Evolutionary conservation across 2,113 vertebrate genomes (phyloP), one percentile per base, ranked within the genome.

Genomic region (Helogale parvula): DNA sequence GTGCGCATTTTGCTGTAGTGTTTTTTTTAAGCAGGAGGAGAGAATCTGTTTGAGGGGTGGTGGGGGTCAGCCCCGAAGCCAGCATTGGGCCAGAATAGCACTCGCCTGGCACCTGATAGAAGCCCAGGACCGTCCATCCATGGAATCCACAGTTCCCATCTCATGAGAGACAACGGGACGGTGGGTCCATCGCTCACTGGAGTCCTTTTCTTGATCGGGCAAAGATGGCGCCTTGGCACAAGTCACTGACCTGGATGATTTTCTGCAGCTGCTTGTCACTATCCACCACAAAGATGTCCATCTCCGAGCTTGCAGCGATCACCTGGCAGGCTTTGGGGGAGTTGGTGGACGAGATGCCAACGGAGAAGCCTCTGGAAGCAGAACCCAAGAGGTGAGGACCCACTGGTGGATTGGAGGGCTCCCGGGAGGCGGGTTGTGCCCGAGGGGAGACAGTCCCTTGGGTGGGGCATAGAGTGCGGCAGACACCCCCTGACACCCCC

Each of bases 211-310:
- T 79, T 11, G 27, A 12, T 29, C 16, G 17, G 41, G 41, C 41
- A 10, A 31, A 47, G 74, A 16, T 15, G 16, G 7, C 31, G 41
- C 29, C 27, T 77, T 47, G 47, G 7, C 41, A 52, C 3, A 7
- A 77, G 16, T 2, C 3, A 33, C 88, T 99, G 96, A 99, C 99
- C 98, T 99, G 99, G 35, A 99, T 98, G 96, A 99, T 99, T 90
- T 99, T 99, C 98, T 99, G 99, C 92, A 99, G 98, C 98, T 99
- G 99, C 72, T 99, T 99, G 60, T 99, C 98, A 57, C 99, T 99
- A 93, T 99, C 99, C 98, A 99, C 99, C 96, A 99, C 99, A 0
- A 99, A 93, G 65, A 99, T 2, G 0, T 99, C 99, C 14, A 99
- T 99, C 79, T 98, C 98, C 21, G 99, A 99, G 98, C 99, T 99